These are phyloP conservation scores for Poecilia latipinna DNA, from an alignment of 2,113 vertebrate genomes.

Conservation along the genomic window DNA sequence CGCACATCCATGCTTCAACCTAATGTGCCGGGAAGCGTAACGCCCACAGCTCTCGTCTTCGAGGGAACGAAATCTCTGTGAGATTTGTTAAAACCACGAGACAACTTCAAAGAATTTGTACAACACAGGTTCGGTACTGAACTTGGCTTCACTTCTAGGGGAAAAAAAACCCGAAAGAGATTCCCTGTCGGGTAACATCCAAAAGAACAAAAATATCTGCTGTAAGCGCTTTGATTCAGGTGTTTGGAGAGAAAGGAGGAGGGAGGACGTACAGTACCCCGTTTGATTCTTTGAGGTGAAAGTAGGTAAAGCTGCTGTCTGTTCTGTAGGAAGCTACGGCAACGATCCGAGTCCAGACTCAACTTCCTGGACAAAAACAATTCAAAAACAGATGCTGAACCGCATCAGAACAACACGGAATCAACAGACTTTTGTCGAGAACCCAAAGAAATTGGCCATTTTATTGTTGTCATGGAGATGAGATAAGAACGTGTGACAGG, in stretches of 20 bases:
- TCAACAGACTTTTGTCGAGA: conserved; percentile 39
- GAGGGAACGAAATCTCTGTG: conserved; percentile 18
- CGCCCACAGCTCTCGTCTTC: conserved; percentile 18
- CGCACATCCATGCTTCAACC: conserved; percentile 36
- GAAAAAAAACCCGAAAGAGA: neutral
- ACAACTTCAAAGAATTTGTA: conserved; percentile 17
- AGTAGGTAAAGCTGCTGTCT: conserved; percentile 22
- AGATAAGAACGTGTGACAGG: conserved; percentile 66
- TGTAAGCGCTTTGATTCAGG: conserved; percentile 22
- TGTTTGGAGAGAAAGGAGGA: neutral
- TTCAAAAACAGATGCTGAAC: neutral
- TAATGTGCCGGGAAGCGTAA: conserved; percentile 9
- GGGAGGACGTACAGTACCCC: conserved; percentile 10
- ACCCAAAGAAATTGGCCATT: conserved; percentile 64
- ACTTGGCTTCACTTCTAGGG: conserved; percentile 19
- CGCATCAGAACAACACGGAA: conserved; percentile 15
- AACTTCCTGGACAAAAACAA: neutral
- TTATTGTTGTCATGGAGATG: conserved; percentile 81
- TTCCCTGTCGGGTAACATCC: conserved; percentile 21
- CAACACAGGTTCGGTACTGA: conserved; percentile 6
- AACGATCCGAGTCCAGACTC: conserved; percentile 18
- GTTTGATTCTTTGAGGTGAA: conserved; percentile 33
- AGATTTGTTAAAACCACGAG: conserved; percentile 4
- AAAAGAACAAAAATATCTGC: conserved; percentile 4
- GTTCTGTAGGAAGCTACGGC: conserved; percentile 28